These are phyloP conservation scores for Andrena marginata DNA, from an alignment of 2,888 invertebrate genomes.

Conservation along the genomic window DNA sequence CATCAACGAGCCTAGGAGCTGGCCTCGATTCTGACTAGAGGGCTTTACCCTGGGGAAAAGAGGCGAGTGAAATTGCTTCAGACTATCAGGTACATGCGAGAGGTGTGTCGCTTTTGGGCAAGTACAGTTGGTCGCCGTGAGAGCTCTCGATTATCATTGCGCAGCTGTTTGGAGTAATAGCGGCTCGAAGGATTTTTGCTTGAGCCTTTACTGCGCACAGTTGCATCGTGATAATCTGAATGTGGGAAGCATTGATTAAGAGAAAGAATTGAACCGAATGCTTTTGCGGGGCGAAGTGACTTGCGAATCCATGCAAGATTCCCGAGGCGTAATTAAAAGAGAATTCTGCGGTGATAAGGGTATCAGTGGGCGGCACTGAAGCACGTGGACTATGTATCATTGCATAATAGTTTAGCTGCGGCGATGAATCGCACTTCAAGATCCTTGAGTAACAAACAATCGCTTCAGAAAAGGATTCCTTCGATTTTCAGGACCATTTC, in stretches of 20 bases:
- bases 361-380: conserved; percentile 42
- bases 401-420: conserved; percentile 44
- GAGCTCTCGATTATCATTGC: too few relatives aligned
- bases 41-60: too few relatives aligned
- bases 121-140: too few relatives aligned
- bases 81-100: too few relatives aligned
- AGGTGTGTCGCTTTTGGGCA: too few relatives aligned
- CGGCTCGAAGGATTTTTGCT: too few relatives aligned
- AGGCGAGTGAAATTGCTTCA: too few relatives aligned
- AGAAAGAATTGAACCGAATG: background rate
- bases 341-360: conserved; percentile 39
- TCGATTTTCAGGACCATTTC: background rate
- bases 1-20: background rate
- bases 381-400: conserved; percentile 47
- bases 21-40: too few relatives aligned
- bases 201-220: too few relatives aligned
- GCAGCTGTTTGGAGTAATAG: too few relatives aligned
- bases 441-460: background rate
- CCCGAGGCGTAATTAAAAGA: conserved; percentile 36
- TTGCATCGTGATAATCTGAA: too few relatives aligned
- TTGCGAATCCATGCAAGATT: background rate
- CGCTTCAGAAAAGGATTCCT: background rate
- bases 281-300: background rate
- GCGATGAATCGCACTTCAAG: conserved; percentile 23
- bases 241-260: background rate